Conservation (phyloP, 2,888 invertebrate species). For the Tenthredo livida region DNA sequence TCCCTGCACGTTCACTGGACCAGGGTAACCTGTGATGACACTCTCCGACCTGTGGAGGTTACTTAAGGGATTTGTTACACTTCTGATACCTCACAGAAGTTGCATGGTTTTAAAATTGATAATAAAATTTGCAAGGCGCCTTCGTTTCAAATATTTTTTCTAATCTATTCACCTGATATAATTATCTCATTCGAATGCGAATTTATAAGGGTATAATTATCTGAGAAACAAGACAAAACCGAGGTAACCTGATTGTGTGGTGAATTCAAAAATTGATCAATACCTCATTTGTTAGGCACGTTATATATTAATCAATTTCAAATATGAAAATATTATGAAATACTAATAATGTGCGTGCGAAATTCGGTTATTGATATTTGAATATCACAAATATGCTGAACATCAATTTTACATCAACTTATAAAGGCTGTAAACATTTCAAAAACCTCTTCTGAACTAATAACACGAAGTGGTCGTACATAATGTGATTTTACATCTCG, state of each 20-base stretch:
- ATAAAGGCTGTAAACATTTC: background rate
- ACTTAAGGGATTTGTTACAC: background rate
- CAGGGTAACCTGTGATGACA: background rate
- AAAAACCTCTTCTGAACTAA: background rate
- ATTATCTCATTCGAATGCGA: background rate
- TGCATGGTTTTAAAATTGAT: background rate
- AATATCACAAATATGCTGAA: background rate
- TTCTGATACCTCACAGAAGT: background rate
- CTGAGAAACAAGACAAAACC: background rate
- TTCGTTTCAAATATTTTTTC: background rate
- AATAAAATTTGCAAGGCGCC: background rate
- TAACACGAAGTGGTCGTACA: slow-evolving; percentile 3
- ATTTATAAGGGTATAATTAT: background rate
- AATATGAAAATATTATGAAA: too few relatives aligned
- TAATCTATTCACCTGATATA: background rate
- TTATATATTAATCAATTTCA: background rate
- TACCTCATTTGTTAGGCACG: background rate
- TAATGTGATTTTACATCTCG: background rate
- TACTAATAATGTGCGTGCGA: background rate
- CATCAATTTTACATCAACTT: background rate
- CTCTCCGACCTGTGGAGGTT: background rate
- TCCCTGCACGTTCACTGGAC: background rate
- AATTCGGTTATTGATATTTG: background rate
- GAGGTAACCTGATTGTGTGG: background rate
- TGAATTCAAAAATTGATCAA: background rate